Evolutionary conservation across 64 coral and sea anemone species (phyloP).

Genomic region (Pocillopora damicornis): DNA sequence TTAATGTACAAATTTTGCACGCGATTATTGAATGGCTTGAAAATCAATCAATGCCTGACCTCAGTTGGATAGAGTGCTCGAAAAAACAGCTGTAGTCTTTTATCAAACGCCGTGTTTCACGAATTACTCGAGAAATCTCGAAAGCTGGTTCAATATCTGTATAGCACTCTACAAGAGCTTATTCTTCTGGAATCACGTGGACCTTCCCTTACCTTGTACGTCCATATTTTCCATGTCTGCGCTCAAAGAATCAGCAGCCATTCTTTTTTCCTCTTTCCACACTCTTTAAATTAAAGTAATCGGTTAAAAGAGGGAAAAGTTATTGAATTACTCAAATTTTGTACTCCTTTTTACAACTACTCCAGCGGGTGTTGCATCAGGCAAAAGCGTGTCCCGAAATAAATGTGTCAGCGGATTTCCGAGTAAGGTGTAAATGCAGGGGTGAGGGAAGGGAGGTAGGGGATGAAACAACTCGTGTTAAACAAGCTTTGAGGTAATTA

Average conservation of each 20-base stretch:
- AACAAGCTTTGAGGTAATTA: no score
- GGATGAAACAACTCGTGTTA: no score
- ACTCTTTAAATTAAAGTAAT: background rate
- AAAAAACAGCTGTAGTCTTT: no score
- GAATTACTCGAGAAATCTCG: no score
- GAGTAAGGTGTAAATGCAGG: no score
- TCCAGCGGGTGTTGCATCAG: constrained; percentile 19
- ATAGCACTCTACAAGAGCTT: no score
- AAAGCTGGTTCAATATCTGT: no score
- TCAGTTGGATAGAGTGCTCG: no score
- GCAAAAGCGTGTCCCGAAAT: background rate
- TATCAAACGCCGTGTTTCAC: no score
- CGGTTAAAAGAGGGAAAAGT: background rate
- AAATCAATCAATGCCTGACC: no score
- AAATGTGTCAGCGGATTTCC: background rate
- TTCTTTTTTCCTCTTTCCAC: background rate
- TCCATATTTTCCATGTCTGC: constrained; percentile 25
- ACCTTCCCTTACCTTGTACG: constrained; percentile 21
- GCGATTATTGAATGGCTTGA: no score
- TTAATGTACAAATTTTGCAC: no score
- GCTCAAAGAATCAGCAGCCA: constrained; percentile 27
- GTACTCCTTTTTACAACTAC: background rate
- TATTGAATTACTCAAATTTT: background rate
- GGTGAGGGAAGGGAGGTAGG: background rate
- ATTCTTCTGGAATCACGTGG: background rate